phyloP scores from a whole-genome alignment of 2,888 invertebrate genomes.

The Sisyra terminalis region DNA sequence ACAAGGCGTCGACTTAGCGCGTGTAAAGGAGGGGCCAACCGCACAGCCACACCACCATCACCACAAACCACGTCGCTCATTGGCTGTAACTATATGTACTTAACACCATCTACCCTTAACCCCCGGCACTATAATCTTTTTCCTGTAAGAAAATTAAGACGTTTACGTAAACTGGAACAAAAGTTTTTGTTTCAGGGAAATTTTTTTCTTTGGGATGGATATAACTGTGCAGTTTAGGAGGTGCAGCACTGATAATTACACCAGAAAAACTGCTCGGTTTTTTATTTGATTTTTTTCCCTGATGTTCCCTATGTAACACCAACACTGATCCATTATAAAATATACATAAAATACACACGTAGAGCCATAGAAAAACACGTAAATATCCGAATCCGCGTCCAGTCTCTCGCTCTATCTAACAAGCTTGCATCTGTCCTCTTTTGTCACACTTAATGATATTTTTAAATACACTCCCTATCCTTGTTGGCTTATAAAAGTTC shows the following conservation, averaged over 20 bases:
- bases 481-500: constrained; percentile 8
- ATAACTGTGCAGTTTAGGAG: neutral
- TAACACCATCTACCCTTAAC: constrained; percentile 11
- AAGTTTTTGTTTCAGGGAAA: neutral
- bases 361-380: neutral
- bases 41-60: constrained; percentile 24
- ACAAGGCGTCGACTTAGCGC: constrained; percentile 14
- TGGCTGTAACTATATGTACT: constrained; percentile 18
- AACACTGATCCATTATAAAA: neutral
- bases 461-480: constrained; percentile 5
- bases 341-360: neutral
- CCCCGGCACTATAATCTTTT: neutral
- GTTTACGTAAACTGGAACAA: neutral
- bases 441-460: constrained; percentile 1
- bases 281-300: neutral
- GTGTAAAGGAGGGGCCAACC: constrained; percentile 31
- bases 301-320: neutral
- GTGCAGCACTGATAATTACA: neutral
- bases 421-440: constrained; percentile 3
- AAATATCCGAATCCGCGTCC: neutral
- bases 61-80: constrained; percentile 31
- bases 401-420: neutral
- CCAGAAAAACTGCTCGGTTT: neutral
- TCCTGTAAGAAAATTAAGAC: neutral
- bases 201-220: neutral